A percentile compares a stretch with the other conserved stretches of the same genome.
Conservation (phyloP, 2,113 vertebrate species). For the Xenotilapia longispinis region DNA sequence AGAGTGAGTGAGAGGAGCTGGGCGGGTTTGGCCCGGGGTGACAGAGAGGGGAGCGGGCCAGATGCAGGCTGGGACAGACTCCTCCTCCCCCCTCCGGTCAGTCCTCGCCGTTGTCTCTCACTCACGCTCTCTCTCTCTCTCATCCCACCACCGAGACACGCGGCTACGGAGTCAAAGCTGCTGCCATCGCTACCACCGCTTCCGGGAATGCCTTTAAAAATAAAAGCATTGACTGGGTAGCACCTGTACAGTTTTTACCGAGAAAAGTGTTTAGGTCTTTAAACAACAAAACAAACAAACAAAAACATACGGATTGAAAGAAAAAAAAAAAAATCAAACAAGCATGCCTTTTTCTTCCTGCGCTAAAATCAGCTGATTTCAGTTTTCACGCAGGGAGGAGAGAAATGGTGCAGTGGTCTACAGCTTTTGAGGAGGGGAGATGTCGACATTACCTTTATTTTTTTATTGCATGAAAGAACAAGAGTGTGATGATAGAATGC, state of each 20-base stretch:
- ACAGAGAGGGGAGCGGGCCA: conserved; percentile 60
- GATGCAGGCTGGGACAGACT: conserved; percentile 62
- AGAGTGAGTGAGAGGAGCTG: conserved; percentile 41
- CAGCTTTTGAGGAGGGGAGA: not conserved
- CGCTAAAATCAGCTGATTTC: not conserved
- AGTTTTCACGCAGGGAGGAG: not conserved
- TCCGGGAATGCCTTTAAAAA: conserved; percentile 7
- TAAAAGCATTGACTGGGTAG: not conserved
- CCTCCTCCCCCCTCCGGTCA: conserved; percentile 47
- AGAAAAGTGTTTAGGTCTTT: not conserved
- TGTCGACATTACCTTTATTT: not conserved
- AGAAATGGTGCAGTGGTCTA: not conserved
- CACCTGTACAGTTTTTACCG: not conserved
- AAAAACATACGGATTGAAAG: not conserved
- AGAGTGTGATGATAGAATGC: not conserved
- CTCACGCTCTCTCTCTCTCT: not conserved
- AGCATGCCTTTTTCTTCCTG: not conserved
- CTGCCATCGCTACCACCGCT: fast-evolving
- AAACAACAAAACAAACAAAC: not conserved
- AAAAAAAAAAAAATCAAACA: not conserved
- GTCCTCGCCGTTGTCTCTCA: conserved; percentile 9
- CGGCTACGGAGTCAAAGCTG: not conserved
- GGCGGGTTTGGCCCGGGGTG: conserved; percentile 66
- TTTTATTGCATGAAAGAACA: not conserved
- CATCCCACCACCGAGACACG: conserved; percentile 30